phyloP scores from a whole-genome alignment of 2,797 vertebrate genomes.

The Ficedula albicollis region DNA sequence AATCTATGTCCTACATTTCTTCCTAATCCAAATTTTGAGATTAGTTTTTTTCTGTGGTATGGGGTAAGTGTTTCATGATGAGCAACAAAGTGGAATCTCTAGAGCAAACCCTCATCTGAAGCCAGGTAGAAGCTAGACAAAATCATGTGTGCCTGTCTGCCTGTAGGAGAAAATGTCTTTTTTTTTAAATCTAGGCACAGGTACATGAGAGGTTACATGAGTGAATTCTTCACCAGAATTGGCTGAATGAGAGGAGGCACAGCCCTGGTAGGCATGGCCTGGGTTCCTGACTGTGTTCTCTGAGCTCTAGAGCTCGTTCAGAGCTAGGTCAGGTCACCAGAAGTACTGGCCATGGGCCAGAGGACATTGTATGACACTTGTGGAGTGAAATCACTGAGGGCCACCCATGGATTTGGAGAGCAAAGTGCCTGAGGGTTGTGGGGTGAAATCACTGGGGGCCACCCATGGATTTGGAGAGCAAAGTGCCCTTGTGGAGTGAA shows the following conservation, averaged over 20 bases:
- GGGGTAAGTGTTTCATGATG: background rate
- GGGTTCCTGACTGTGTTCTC: background rate
- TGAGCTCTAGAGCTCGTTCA: background rate
- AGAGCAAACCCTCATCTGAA: background rate
- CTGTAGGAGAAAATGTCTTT: background rate
- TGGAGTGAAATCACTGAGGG: background rate
- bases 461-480: background rate
- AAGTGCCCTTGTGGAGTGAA: background rate
- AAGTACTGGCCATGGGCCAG: background rate
- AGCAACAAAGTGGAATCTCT: background rate
- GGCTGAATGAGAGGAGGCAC: background rate
- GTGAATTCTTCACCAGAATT: background rate
- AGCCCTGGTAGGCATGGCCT: background rate
- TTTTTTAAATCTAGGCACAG: background rate
- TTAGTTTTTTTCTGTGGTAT: background rate
- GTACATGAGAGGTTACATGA: background rate
- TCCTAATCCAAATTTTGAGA: background rate
- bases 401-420: background rate
- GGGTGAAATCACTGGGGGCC: background rate
- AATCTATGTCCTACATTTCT: background rate
- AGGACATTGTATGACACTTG: background rate
- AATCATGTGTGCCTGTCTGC: background rate
- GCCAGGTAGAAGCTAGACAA: background rate
- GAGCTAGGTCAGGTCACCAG: background rate
- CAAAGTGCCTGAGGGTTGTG: background rate